Percentiles rank a stretch among this genome's conserved stretches.
phyloP scores from a whole-genome alignment of 2,113 vertebrate genomes.

The Rana temporaria region DNA sequence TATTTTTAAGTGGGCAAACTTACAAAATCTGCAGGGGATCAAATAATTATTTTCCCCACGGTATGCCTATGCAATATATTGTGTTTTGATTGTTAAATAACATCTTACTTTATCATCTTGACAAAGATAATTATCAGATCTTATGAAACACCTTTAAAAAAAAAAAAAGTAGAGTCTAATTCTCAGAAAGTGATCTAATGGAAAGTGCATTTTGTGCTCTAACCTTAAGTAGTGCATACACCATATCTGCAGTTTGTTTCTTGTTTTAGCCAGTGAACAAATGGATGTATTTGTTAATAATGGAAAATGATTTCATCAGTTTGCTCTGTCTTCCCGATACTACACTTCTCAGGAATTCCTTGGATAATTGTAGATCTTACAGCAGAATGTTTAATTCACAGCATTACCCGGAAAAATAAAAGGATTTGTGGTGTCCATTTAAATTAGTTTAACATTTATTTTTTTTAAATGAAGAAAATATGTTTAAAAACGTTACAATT shows the following conservation, averaged over 20 bases:
- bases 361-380: slow-evolving; percentile 8
- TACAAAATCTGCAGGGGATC: no score
- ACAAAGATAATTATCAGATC: no score
- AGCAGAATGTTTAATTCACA: not conserved
- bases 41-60: no score
- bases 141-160: no score
- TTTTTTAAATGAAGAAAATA: not conserved
- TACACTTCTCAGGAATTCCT: slow-evolving; percentile 23
- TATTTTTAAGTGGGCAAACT: no score
- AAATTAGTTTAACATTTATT: slow-evolving; percentile 17
- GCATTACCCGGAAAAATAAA: slow-evolving; percentile 27
- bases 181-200: slow-evolving; percentile 7
- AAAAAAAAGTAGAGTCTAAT: not conserved
- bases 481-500: not conserved
- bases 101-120: no score
- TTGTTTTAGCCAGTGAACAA: not conserved
- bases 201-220: not conserved
- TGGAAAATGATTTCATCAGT: slow-evolving; percentile 29
- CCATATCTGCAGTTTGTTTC: not conserved
- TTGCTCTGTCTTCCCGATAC: slow-evolving; percentile 24
- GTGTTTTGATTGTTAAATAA: no score
- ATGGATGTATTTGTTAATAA: slow-evolving; percentile 24
- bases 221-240: not conserved
- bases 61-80: no score
- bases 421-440: not conserved